Percentiles rank a stretch among this genome's conserved stretches.
Evolutionary conservation across 92 coral and sea anemone genomes (phyloP).

Genomic region (Epizoanthus ramosus): DNA sequence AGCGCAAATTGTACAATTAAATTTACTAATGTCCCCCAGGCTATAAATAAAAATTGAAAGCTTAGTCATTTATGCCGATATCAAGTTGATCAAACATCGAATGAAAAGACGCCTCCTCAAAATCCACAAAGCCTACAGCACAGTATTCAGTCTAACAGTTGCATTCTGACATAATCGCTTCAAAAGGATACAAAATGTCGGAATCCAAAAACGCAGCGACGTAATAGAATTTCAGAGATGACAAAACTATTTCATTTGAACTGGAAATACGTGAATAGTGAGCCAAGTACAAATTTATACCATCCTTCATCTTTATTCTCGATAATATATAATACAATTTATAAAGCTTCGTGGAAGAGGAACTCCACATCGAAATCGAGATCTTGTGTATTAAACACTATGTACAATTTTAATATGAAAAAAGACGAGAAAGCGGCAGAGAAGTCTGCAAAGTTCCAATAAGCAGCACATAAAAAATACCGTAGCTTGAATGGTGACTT

Average conservation of each 20-base stretch:
- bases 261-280: not conserved
- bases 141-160: too few species aligned
- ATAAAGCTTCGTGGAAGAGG: conserved; percentile 37
- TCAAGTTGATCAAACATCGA: conserved; percentile 13
- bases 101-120: not conserved
- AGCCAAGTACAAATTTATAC: not conserved
- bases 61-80: not conserved
- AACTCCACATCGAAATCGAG: conserved; percentile 33
- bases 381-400: conserved; percentile 27
- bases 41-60: not conserved
- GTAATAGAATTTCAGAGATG: not conserved
- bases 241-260: not conserved
- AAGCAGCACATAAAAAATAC: conserved; percentile 8
- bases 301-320: conserved; percentile 23
- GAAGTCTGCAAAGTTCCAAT: conserved; percentile 2
- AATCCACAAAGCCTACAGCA: not conserved
- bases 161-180: not conserved
- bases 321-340: conserved; percentile 40
- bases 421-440: not conserved
- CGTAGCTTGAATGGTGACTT: not conserved
- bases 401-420: conserved; percentile 18
- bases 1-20: not conserved
- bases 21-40: conserved; percentile 2
- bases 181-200: not conserved
- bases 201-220: not conserved